These are phyloP conservation scores for Leptatherina wallacei DNA, from an alignment of 2,797 vertebrate genomes.

Conservation along the genomic window DNA sequence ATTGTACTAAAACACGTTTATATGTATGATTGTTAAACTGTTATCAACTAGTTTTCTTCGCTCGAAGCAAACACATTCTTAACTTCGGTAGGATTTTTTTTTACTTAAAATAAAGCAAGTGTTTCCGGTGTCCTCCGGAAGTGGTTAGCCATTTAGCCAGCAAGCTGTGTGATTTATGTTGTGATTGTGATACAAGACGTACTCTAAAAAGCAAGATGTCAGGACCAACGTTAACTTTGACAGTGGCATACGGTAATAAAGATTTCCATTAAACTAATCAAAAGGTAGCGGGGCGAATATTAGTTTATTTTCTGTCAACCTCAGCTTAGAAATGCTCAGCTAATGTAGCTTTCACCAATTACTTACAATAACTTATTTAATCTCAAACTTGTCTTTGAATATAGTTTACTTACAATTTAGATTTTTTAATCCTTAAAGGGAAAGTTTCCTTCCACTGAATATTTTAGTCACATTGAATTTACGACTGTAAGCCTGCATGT, in stretches of 20 bases:
- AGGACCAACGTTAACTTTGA: slow-evolving; percentile 78
- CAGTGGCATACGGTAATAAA: slow-evolving; percentile 82
- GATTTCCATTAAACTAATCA: background rate
- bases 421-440: background rate
- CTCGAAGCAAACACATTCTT: too few relatives aligned
- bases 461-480: background rate
- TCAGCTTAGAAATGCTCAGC: slow-evolving; percentile 18
- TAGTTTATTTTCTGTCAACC: background rate
- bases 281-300: background rate
- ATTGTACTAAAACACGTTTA: too few relatives aligned
- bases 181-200: slow-evolving; percentile 25
- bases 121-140: slow-evolving; percentile 70
- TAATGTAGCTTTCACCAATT: slow-evolving; percentile 16
- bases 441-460: background rate
- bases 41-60: too few relatives aligned
- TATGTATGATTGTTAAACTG: too few relatives aligned
- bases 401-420: background rate
- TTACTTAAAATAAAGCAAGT: background rate
- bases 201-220: slow-evolving; percentile 72
- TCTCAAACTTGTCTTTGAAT: background rate
- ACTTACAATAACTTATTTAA: background rate
- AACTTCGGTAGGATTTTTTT: too few relatives aligned
- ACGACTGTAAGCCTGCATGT: too few relatives aligned
- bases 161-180: slow-evolving; percentile 44
- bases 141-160: slow-evolving; percentile 34